Conservation (phyloP, 2,797 vertebrate species). For the Triplophysa yarkandensis region DNA sequence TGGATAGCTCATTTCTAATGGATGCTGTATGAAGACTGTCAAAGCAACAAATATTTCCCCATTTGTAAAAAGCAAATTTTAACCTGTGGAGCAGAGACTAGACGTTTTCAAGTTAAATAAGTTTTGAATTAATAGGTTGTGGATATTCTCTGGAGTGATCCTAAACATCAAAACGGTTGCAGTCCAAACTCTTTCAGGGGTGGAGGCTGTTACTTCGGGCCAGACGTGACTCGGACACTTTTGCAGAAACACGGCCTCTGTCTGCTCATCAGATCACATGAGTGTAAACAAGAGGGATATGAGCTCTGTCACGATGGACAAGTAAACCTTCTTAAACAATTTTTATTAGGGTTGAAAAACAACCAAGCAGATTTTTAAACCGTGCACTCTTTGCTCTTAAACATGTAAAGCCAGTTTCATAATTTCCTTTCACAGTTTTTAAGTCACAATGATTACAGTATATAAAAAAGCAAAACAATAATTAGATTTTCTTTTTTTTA, state of each 20-base stretch:
- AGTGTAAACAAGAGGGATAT: constrained; percentile 95
- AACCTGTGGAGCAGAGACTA: too few relatives aligned
- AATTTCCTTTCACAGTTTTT: background rate
- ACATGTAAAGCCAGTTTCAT: background rate
- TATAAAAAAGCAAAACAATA: background rate
- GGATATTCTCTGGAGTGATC: constrained; percentile 95
- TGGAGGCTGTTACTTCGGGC: constrained; percentile 95
- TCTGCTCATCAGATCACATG: constrained; percentile 92
- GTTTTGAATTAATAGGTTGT: constrained; percentile 82
- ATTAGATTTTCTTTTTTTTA: constrained; percentile 4
- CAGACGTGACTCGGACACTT: constrained; percentile 82
- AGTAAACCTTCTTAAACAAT: constrained; percentile 61
- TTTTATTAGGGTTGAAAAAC: too few relatives aligned
- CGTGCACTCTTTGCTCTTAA: background rate
- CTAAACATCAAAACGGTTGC: constrained; percentile 85
- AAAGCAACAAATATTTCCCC: too few relatives aligned
- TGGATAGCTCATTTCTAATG: too few relatives aligned
- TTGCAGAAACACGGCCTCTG: constrained; percentile 83
- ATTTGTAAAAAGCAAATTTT: too few relatives aligned
- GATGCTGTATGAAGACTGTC: too few relatives aligned
- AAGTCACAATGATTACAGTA: too few relatives aligned
- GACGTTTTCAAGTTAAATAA: too few relatives aligned
- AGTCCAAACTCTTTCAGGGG: constrained; percentile 87
- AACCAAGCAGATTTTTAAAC: background rate
- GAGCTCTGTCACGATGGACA: constrained; percentile 89